These are phyloP conservation scores for Dicyrtoma fusca DNA, from an alignment of 2,888 invertebrate species.

Conservation along the genomic window DNA sequence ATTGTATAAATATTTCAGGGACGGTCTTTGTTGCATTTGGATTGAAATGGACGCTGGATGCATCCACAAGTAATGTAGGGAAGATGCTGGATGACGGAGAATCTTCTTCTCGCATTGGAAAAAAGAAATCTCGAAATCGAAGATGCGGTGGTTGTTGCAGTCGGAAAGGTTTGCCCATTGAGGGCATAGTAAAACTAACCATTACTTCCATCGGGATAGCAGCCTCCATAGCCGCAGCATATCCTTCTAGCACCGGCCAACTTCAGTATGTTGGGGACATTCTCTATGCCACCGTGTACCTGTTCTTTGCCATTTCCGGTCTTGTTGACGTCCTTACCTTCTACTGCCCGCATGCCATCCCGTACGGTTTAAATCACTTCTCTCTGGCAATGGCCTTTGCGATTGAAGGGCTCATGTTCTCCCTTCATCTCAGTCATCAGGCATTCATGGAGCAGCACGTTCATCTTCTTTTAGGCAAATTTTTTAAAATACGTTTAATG, in stretches of 20 bases:
- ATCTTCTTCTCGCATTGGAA: conserved; percentile 30
- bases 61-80: conserved; percentile 43
- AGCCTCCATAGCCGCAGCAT: conserved; percentile 47
- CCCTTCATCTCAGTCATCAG: conserved; percentile 49
- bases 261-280: conserved; percentile 54
- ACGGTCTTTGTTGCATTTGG: conserved; percentile 56
- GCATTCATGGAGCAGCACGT: conserved; percentile 53
- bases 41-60: conserved; percentile 55
- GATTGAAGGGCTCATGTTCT: conserved; percentile 60
- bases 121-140: conserved; percentile 4
- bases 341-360: conserved; percentile 60
- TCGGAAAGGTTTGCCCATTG: conserved; percentile 49
- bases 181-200: conserved; percentile 54
- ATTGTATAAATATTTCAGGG: conserved; percentile 21
- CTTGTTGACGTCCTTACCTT: conserved; percentile 60
- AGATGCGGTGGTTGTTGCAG: conserved; percentile 7
- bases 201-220: conserved; percentile 52
- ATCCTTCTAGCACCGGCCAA: conserved; percentile 43
- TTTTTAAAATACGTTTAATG: no score
- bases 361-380: conserved; percentile 59
- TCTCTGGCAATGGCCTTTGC: conserved; percentile 60
- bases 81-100: conserved; percentile 24
- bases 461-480: conserved; percentile 32
- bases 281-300: conserved; percentile 59
- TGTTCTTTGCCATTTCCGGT: conserved; percentile 61